phyloP scores from a whole-genome alignment of 2,888 invertebrate species.

The Drosophila helvetica region DNA sequence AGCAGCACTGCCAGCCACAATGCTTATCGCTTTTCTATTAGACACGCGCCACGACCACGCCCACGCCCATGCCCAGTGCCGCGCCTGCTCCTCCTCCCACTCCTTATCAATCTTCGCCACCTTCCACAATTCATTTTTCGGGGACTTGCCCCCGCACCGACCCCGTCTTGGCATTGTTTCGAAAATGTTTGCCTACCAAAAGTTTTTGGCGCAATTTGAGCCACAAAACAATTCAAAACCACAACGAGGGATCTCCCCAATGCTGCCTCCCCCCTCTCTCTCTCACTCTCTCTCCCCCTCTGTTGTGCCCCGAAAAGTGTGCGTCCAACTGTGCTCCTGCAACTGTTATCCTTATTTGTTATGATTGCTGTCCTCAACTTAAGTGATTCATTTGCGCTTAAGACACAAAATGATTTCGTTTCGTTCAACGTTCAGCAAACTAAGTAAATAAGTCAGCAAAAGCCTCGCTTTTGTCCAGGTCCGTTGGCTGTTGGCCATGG shows the following conservation, averaged over 20 bases:
- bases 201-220: slow-evolving; percentile 19
- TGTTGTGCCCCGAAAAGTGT: no score
- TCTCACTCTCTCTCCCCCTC: background rate
- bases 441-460: slow-evolving; percentile 72
- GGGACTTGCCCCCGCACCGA: background rate
- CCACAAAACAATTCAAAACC: slow-evolving; percentile 2
- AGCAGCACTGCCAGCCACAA: slow-evolving; percentile 18
- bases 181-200: slow-evolving; percentile 32
- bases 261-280: background rate
- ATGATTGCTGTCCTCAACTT: slow-evolving; percentile 54
- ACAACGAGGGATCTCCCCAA: slow-evolving; percentile 27
- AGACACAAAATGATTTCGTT: slow-evolving; percentile 70
- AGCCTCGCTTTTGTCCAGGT: slow-evolving; percentile 37
- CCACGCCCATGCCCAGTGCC: background rate
- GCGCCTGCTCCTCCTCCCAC: background rate
- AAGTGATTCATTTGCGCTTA: slow-evolving; percentile 76
- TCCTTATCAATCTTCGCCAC: background rate
- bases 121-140: background rate
- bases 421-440: slow-evolving; percentile 64
- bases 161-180: slow-evolving; percentile 22
- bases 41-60: slow-evolving; percentile 37
- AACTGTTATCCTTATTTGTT: slow-evolving; percentile 13
- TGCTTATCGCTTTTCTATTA: slow-evolving; percentile 77
- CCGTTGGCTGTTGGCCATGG: slow-evolving; percentile 2
- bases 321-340: background rate